A percentile compares a stretch with the other conserved stretches of the same genome.
phyloP scores from a whole-genome alignment of 1,140 invertebrate genomes.

The Drosophila lowei region DNA sequence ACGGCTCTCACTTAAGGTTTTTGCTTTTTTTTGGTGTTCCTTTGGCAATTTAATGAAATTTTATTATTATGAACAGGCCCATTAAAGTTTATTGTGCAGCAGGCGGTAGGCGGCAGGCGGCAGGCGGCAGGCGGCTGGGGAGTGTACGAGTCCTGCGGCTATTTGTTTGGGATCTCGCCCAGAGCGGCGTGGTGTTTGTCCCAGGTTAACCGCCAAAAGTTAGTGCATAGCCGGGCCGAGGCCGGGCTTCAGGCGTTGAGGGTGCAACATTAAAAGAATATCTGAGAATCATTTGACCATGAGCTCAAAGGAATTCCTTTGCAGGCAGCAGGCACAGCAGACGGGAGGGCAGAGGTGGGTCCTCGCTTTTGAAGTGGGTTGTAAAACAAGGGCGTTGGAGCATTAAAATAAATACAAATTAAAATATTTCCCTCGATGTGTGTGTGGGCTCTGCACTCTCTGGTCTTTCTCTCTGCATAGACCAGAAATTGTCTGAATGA shows the following conservation, averaged over 20 bases:
- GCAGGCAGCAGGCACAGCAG: conserved; percentile 14
- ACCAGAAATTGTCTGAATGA: conserved; percentile 61
- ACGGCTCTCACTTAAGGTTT: conserved; percentile 3
- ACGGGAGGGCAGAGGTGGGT: conserved; percentile 1
- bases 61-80: conserved; percentile 80
- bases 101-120: conserved; percentile 9
- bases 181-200: conserved; percentile 35
- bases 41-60: conserved; percentile 81
- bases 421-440: conserved; percentile 61
- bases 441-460: conserved; percentile 5
- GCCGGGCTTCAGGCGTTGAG: conserved; percentile 41
- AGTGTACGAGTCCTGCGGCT: conserved; percentile 26
- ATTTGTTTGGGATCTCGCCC: conserved; percentile 43
- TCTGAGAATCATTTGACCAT: conserved; percentile 77
- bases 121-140: background rate
- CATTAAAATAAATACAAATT: conserved; percentile 81
- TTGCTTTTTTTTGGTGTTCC: conserved; percentile 18
- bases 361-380: conserved; percentile 55
- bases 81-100: conserved; percentile 74
- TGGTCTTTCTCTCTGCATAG: conserved; percentile 32
- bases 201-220: conserved; percentile 68
- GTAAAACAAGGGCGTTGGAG: conserved; percentile 60
- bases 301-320: conserved; percentile 68
- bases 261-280: conserved; percentile 68
- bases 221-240: conserved; percentile 56